These are phyloP conservation scores for Octodon degus DNA, from an alignment of 2,113 vertebrate species.

Conservation along the genomic window DNA sequence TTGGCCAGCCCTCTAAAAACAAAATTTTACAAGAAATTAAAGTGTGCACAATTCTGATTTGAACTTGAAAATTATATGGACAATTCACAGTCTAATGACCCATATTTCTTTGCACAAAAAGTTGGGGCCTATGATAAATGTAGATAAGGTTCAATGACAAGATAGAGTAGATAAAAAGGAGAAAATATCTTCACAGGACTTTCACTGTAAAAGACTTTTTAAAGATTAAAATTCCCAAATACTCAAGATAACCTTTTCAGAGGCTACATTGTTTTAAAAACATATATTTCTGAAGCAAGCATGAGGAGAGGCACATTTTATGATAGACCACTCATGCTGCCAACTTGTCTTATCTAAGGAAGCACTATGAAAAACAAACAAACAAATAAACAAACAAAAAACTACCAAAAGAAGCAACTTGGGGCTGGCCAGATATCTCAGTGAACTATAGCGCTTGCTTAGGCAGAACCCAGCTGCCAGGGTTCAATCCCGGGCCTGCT, in stretches of 20 bases:
- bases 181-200: not conserved
- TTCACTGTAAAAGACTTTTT: not conserved
- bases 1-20: no score
- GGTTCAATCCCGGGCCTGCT: no score
- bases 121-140: not conserved
- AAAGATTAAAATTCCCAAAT: not conserved
- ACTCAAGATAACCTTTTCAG: not conserved
- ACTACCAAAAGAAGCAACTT: not conserved
- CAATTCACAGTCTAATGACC: not conserved
- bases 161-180: not conserved
- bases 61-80: not conserved
- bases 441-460: no score
- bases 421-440: no score
- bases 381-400: not conserved
- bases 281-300: constrained; percentile 27
- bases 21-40: constrained; percentile 25
- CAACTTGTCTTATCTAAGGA: not conserved
- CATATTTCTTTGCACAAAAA: not conserved
- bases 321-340: no score
- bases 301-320: not conserved
- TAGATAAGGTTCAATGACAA: constrained; percentile 32
- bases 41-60: not conserved
- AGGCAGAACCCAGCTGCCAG: no score
- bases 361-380: not conserved
- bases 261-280: not conserved